phyloP scores from a whole-genome alignment of 2,797 vertebrate genomes.

The Orientallactaga sibirica region DNA sequence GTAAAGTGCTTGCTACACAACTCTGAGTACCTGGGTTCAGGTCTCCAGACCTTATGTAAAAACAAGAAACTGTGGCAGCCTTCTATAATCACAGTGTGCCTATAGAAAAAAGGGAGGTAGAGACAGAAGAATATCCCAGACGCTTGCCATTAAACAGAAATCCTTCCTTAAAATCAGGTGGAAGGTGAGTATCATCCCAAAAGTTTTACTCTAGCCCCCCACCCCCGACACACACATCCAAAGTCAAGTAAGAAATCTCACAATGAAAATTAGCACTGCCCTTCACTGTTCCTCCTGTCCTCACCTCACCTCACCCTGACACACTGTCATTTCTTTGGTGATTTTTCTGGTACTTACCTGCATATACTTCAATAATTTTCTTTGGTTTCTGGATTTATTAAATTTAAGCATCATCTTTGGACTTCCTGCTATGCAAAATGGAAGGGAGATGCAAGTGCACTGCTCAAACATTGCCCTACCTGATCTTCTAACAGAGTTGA shows the following conservation, averaged over 20 bases:
- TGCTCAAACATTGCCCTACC: not conserved
- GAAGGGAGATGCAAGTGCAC: not conserved
- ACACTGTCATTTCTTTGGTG: not conserved
- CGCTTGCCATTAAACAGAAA: not conserved
- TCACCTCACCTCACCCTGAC: not conserved
- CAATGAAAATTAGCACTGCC: not conserved
- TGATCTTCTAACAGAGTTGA: not conserved
- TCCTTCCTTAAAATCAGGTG: not conserved
- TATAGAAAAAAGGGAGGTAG: not conserved
- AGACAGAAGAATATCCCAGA: not conserved
- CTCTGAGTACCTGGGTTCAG: not conserved
- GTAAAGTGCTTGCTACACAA: not conserved
- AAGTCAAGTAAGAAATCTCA: not conserved
- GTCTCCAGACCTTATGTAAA: not conserved
- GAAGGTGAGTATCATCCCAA: too few relatives aligned
- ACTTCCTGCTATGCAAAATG: conserved; percentile 5
- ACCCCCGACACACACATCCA: not conserved
- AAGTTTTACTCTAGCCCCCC: too few relatives aligned
- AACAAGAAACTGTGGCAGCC: too few relatives aligned
- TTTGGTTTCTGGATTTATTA: conserved; percentile 30
- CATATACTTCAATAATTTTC: not conserved
- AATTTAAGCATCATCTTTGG: not conserved
- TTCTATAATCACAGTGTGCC: not conserved
- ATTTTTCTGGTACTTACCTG: conserved; percentile 14
- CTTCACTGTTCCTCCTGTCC: not conserved